Evolutionary conservation across 2,888 invertebrate genomes (phyloP).

Genomic region (Smittia sp.): DNA sequence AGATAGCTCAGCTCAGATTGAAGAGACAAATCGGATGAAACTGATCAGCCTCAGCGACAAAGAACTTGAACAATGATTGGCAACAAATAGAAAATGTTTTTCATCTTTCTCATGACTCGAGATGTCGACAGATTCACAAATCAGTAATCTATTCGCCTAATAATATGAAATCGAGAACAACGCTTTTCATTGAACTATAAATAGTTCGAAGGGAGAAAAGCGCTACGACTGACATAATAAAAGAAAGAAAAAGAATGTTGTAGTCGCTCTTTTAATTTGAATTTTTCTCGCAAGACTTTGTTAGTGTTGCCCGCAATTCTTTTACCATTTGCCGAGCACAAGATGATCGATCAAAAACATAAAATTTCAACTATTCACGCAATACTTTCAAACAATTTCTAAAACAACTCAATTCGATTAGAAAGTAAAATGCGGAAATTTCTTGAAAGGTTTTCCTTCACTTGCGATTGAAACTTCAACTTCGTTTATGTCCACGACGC

Average conservation of each 20-base stretch:
- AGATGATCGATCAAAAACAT: too few species aligned
- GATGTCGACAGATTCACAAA: background rate
- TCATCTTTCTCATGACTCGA: background rate
- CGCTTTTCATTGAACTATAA: constrained; percentile 32
- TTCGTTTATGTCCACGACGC: constrained; percentile 4
- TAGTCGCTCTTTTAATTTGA: constrained; percentile 1
- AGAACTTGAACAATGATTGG: constrained; percentile 3
- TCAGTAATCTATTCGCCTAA: constrained; percentile 9
- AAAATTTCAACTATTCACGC: too few species aligned
- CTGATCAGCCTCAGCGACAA: background rate
- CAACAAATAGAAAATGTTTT: background rate
- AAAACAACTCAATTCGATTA: constrained; percentile 16
- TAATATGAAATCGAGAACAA: background rate
- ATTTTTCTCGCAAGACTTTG: background rate
- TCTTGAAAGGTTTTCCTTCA: constrained; percentile 15
- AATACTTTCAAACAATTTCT: too few species aligned
- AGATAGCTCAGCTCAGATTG: too few species aligned
- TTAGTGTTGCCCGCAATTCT: too few species aligned
- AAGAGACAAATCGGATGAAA: too few species aligned
- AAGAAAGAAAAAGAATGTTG: constrained; percentile 1
- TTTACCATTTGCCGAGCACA: too few species aligned
- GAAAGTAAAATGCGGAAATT: constrained; percentile 38
- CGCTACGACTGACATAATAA: background rate
- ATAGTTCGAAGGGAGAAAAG: constrained; percentile 23
- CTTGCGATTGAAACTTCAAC: constrained; percentile 11